Evolutionary conservation across 2,113 vertebrate species (phyloP), one percentile per base, ranked within the genome.

Genomic region (Urocolius indicus): DNA sequence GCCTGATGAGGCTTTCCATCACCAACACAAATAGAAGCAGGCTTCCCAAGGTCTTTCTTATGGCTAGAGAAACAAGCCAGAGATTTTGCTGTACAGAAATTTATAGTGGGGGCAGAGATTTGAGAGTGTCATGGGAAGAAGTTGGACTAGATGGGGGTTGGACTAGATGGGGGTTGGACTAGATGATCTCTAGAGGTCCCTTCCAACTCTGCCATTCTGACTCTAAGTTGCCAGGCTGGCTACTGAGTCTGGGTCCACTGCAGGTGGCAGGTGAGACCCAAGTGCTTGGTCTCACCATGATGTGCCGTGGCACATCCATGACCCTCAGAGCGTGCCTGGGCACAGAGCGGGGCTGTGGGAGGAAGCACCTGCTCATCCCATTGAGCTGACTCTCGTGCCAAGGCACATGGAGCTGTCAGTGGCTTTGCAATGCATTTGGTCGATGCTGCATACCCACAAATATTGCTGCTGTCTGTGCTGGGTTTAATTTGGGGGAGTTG

Each of bases 281-380:
- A n/a, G 4, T 0, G 0, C 7, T 5, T 34, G 29, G 16, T 57
- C 4, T 20, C 62, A n/a, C 32, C 9, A 41, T 3, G 55, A 68
- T 1, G 0, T 5, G 76, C 13, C 14, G 22, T 4, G 22, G 52
- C 88, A 62, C 6, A 2, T 27, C 51, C 6, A 0, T 5, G 43
- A n/a, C 38, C 48, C 23, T 51, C 51, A 4, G n/a, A 20, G 27
- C 5, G 0, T 9, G 62, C 43, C 72, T 2, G 6, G 58, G 20
- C 2, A 2, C 0, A 0, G 41, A 52, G 48, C 16, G 71, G 11
- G 16, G 0, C 26, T 8, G 9, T 3, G n/a, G 52, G 19, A 65
- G 71, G 51, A 81, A 71, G 5, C 79, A 71, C 86, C 68, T 84
- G 91, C 83, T 84, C 67, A 5, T 2, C n/a, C 18, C 34, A 61